Base-by-base conservation (phyloP, 35 echinoderm and acorn worm genomes). In the Lytechinus pictus region DNA sequence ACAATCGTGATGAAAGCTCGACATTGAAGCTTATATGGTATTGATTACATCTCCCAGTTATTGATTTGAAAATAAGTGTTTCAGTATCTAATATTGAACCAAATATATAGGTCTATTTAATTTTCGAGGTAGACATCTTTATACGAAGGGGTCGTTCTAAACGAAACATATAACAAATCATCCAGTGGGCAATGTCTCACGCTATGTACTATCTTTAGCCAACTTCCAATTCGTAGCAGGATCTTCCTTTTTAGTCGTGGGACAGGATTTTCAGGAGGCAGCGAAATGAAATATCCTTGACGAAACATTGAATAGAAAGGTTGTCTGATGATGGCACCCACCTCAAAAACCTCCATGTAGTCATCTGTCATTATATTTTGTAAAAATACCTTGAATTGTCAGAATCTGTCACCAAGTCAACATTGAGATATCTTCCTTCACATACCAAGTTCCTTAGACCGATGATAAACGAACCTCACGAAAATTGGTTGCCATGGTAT, bases 301-400 rank as follows among this genome's bases (percentile, higher is more conserved):
- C 24, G 55, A 72, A 72, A 95, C 28, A 79, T 79, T 79, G 66
- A 79, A 79, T 79, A 79, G 19, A 79, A 13, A 79, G 12, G 19
- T 79, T 79, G 12, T 16, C 9, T 9, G 19, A 79, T 79, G 66
- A 79, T 24, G n/a, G 21, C 14, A 79, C n/a, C 66, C 66, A 79
- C 66, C 66, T 79, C 66, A 71, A 71, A 71, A 71, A 71, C 61
- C 61, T 71, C 14, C n/a, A 79, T 79, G 66, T 79, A 79, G 16
- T 24, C n/a, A 79, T 79, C 66, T 79, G 66, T 79, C 66, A 79
- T 1, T 14, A 79, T 79, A 79, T 79, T 14, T 79, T 79, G 66
- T 79, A 24, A 79, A 79, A 79, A 79, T 19, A 79, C 66, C 66
- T 79, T 79, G 66, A 79, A 79, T 79, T 79, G 66, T 79, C 66